Base-by-base conservation (phyloP, 2,888 invertebrate species). In the Drosophila helvetica region DNA sequence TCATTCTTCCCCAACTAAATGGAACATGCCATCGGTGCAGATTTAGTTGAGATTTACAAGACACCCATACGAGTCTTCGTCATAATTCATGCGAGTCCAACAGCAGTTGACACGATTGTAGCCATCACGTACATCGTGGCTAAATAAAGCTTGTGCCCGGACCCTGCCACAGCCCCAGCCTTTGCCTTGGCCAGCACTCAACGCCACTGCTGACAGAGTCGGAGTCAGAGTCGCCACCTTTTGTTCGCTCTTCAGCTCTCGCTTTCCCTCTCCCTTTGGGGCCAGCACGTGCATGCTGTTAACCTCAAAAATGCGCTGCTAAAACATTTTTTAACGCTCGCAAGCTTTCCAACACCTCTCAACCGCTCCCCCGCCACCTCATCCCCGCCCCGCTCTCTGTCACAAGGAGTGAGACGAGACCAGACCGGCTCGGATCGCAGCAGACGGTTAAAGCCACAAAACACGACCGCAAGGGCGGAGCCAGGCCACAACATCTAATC, bases 261-360 rank as follows among this genome's bases (percentile, higher is more conserved):
- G 30, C 47, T 17, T 0, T 4, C 4, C 27, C 5, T 1, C 15
- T 18, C 27, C 15, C 22, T 48, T 17, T 48, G 62, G 25, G 53
- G 51, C 60, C 50, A 72, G 86, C 84, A 85, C 84, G 84, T 85
- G 72, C 84, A 53, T 47, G 79, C 78, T 86, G 88, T 85, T 85
- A 84, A 80, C 88, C 86, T 75, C 77, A 86, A 84, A 83, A 84
- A 71, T 76, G 68, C 82, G 75, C 88, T 75, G 82, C 79, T 75
- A 78, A 88, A 88, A 86, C 78, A 84, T 77, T 84, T 84, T 84
- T 84, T 77, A 85, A 81, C 75, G 76, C 79, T 65, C 55, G 46
- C 56, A 43, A 33, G 54, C 52, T 17, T 48, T 43, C 30, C 54
- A 27, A 54, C 58, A 57, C 48, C 43, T 51, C 63, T 19, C 42